Percentiles rank a stretch among this genome's conserved stretches.
Conservation (phyloP, 2,797 vertebrate genomes). For the Myiothlypis chrysogaster region DNA sequence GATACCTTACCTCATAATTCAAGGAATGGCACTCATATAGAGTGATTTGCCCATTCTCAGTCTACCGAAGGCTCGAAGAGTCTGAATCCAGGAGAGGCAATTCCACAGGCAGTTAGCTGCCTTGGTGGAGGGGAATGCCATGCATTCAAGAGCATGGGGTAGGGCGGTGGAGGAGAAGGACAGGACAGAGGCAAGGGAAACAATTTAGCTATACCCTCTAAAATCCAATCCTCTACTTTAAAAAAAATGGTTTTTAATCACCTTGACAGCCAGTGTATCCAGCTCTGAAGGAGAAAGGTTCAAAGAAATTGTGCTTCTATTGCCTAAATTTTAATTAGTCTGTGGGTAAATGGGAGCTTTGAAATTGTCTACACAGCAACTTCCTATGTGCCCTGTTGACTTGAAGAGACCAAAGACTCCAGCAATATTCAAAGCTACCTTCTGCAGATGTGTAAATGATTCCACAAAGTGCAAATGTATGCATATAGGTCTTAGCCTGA, state of each 20-base stretch:
- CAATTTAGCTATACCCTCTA: neutral
- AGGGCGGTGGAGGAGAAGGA: neutral
- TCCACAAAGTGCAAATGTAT: neutral
- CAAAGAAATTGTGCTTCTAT: neutral
- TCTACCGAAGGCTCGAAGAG: too few species aligned
- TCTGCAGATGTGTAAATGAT: neutral
- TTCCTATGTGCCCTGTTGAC: neutral
- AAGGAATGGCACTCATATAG: neutral
- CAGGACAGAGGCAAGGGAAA: neutral
- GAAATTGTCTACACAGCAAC: neutral
- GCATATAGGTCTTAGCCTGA: neutral
- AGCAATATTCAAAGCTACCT: neutral
- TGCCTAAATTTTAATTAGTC: constrained; percentile 33
- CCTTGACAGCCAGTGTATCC: neutral
- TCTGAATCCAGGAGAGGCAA: neutral
- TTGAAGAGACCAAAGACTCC: neutral
- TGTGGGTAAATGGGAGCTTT: neutral
- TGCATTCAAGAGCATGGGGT: neutral
- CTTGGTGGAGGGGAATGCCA: neutral
- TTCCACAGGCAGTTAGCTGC: neutral
- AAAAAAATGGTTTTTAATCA: neutral
- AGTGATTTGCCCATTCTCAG: neutral
- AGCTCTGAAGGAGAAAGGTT: constrained; percentile 5
- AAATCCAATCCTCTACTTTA: neutral
- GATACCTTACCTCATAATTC: neutral